Evolutionary conservation across 2,113 vertebrate genomes (phyloP).

Genomic region (Marmota monax): DNA sequence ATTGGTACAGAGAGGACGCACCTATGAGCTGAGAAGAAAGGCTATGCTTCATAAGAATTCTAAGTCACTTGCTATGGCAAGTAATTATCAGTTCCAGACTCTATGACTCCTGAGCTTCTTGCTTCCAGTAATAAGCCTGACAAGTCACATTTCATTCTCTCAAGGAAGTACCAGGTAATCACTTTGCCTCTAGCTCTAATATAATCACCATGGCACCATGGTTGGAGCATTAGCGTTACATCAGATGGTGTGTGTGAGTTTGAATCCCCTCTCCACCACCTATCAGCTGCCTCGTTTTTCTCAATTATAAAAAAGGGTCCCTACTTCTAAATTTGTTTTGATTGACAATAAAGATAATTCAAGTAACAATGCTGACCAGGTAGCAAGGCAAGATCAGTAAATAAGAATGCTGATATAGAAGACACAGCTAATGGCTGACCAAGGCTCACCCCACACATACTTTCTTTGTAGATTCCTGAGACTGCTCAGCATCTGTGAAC

Average conservation of each 20-base stretch:
- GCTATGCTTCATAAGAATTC: conserved; percentile 16
- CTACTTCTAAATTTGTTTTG: not conserved
- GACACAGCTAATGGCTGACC: not conserved
- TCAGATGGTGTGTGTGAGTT: not conserved
- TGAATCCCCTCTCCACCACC: not conserved
- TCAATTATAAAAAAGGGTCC: not conserved
- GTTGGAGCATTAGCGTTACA: not conserved
- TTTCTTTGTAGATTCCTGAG: not conserved
- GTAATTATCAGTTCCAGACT: conserved; percentile 44
- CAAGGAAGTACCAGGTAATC: conserved; percentile 28
- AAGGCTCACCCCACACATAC: not conserved
- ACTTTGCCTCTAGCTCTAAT: not conserved
- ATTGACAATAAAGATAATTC: not conserved
- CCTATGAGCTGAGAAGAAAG: not conserved
- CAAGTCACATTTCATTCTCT: conserved; percentile 42
- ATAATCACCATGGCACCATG: not conserved
- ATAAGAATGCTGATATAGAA: not conserved
- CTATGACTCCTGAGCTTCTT: conserved; percentile 32
- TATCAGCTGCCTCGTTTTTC: not conserved
- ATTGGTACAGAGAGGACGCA: not conserved
- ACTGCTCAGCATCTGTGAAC: not conserved
- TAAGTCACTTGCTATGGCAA: conserved; percentile 44
- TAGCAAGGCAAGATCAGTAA: not conserved
- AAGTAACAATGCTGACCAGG: not conserved
- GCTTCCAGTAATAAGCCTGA: conserved; percentile 54